These are phyloP conservation scores for Hypsibius dujardini DNA, from an alignment of 1,140 invertebrate species.

Conservation along the genomic window DNA sequence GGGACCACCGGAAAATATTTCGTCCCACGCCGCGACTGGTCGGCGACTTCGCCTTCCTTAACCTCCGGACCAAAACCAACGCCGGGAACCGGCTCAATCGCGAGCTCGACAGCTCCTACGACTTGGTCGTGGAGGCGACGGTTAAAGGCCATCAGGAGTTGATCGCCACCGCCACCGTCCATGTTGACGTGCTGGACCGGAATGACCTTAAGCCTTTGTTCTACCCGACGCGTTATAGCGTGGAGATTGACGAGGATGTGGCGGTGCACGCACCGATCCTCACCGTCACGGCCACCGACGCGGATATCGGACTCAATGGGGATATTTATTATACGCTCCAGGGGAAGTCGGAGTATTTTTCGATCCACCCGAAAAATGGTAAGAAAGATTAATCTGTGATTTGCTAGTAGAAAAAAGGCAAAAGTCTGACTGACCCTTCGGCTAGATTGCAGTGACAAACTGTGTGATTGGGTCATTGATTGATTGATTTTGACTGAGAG, in stretches of 20 bases:
- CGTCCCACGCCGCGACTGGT: conserved; percentile 67
- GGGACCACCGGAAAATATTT: conserved; percentile 73
- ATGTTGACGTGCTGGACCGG: conserved; percentile 61
- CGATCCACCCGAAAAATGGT: conserved; percentile 70
- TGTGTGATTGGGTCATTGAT: too few species aligned
- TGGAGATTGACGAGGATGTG: conserved; percentile 69
- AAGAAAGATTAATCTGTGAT: background rate
- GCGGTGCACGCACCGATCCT: conserved; percentile 48
- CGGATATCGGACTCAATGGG: conserved; percentile 76
- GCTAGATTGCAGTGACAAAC: too few species aligned
- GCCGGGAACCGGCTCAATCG: conserved; percentile 69
- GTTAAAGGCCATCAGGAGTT: conserved; percentile 36
- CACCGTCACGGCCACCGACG: conserved; percentile 60
- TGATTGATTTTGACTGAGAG: too few species aligned
- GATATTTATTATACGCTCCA: conserved; percentile 87
- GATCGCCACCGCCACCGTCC: conserved; percentile 53
- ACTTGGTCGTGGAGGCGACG: conserved; percentile 57
- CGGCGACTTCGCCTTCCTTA: conserved; percentile 79
- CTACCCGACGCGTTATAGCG: conserved; percentile 64
- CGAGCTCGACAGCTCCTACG: conserved; percentile 64
- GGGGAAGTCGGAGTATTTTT: conserved; percentile 62
- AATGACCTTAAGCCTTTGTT: conserved; percentile 84
- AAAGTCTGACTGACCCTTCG: too few species aligned
- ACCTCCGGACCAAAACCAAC: conserved; percentile 63
- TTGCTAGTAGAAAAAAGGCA: too few species aligned